A percentile compares a stretch with the other conserved stretches of the same genome.
Conservation (phyloP, 2,113 vertebrate species). For the Strix uralensis region DNA sequence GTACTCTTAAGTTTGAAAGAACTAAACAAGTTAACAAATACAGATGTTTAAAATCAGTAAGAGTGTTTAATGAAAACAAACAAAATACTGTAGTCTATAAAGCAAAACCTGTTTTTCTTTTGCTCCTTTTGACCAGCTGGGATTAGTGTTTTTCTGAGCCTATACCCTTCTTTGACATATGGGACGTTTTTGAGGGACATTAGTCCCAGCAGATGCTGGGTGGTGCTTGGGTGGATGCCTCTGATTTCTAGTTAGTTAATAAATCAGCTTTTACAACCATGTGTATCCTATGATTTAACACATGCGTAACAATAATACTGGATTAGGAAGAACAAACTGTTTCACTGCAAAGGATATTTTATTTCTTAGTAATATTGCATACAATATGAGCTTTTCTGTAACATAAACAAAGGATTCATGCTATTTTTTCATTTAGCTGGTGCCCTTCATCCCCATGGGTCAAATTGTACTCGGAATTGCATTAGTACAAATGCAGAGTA, state of each 20-base stretch:
- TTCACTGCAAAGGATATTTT: constrained; percentile 46
- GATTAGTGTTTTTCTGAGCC: constrained; percentile 60
- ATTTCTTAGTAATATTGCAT: constrained; percentile 45
- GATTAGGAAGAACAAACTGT: constrained; percentile 53
- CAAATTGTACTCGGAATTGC: constrained; percentile 7
- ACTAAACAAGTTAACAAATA: constrained; percentile 67
- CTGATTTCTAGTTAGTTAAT: constrained; percentile 53
- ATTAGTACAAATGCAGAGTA: constrained; percentile 10
- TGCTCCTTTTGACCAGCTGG: constrained; percentile 62
- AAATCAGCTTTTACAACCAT: constrained; percentile 58
- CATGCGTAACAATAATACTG: constrained; percentile 47
- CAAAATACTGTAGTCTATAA: constrained; percentile 66
- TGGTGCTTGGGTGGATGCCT: constrained; percentile 37
- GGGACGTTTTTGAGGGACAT: constrained; percentile 39
- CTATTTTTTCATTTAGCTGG: constrained; percentile 13
- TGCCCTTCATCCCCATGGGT: constrained; percentile 39
- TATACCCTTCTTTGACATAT: constrained; percentile 34
- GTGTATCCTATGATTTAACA: constrained; percentile 62
- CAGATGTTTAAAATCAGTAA: constrained; percentile 73
- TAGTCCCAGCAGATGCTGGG: constrained; percentile 56
- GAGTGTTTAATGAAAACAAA: constrained; percentile 75
- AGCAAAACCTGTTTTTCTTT: constrained; percentile 66
- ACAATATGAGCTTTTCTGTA: constrained; percentile 47
- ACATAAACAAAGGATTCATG: constrained; percentile 52
- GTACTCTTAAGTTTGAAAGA: constrained; percentile 62